Base-by-base conservation (phyloP, 1,140 invertebrate species). In the Helicoverpa armigera region DNA sequence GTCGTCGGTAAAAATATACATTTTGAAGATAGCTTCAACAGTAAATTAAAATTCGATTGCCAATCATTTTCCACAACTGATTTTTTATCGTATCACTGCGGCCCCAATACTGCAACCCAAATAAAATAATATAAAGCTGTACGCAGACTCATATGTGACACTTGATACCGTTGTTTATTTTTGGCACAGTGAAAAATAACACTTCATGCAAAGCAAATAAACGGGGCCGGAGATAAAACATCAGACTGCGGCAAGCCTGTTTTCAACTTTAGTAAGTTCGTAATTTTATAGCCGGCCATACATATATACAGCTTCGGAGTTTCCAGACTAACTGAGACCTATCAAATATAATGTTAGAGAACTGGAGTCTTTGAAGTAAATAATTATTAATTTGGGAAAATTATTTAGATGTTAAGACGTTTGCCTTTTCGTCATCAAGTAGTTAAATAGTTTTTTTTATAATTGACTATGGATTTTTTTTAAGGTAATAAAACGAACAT, bases 121-220 rank as follows among this genome's bases (percentile, higher is more conserved):
- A 56, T 13, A 76, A 76, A 73, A 73, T 31, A 73, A 63, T 51
- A 51, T 63, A 63, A 31, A 76, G 48, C 60, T 31, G 65, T 60
- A 23, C 56, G 10, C 72, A 35, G n/a, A 48, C 48, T 51, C 74
- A 51, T 63, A 56, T 75, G 11, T 70, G 54, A 23, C 58, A 61
- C 74, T 61, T 29, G 43, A 76, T 29, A 51, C 74, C 29, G 31
- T 54, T 75, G n/a, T 63, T 76, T 51, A 48, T 75, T 61, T 75
- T 75, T 4, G 11, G 23, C 51, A 61, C 58, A 51, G 74, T 76
- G 14, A 76, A 76, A 76, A 76, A 76, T 63, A 73, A 73, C 73
- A 75, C 67, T 84, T 78, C 73, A 76, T 70, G 51, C 63, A 75
- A 82, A 80, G 74, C 72, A 84, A 84, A 80, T 74, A 78, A 73